A percentile compares a stretch with the other conserved stretches of the same genome.
phyloP scores from a whole-genome alignment of 2,797 vertebrate species.

The Melanotaenia trifasciata region DNA sequence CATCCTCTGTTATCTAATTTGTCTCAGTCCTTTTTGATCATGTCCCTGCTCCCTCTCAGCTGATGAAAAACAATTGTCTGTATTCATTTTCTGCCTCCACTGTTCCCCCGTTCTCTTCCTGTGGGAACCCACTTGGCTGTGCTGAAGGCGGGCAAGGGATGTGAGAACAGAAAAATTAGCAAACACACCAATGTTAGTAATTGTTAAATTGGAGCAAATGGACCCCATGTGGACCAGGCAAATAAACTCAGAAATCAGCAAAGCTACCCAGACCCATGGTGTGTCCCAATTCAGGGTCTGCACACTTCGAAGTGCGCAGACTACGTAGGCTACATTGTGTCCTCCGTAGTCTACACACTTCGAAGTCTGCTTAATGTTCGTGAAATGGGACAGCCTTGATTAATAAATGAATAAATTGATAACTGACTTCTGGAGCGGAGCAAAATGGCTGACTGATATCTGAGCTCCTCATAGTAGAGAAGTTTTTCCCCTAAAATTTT shows the following conservation, averaged over 20 bases:
- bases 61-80: constrained; percentile 72
- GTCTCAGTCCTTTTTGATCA: constrained; percentile 60
- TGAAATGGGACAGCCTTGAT: too few relatives aligned
- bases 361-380: too few relatives aligned
- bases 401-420: too few relatives aligned
- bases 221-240: constrained; percentile 67
- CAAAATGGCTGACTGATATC: too few relatives aligned
- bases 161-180: constrained; percentile 61
- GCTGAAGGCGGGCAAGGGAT: constrained; percentile 54
- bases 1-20: constrained; percentile 55
- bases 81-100: constrained; percentile 59
- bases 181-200: constrained; percentile 68
- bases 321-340: too few relatives aligned
- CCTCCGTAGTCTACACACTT: too few relatives aligned
- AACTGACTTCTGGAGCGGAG: too few relatives aligned
- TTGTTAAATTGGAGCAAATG: constrained; percentile 73
- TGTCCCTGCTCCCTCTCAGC: constrained; percentile 50
- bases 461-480: too few relatives aligned
- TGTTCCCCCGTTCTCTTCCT: constrained; percentile 51
- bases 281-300: too few relatives aligned
- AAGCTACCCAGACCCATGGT: constrained; percentile 42
- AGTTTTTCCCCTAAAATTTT: too few relatives aligned
- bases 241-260: constrained; percentile 71
- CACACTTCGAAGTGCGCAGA: too few relatives aligned
- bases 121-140: constrained; percentile 61